Evolutionary conservation across 23 tunicate species (phyloP).

Genomic region (Styela plicata): DNA sequence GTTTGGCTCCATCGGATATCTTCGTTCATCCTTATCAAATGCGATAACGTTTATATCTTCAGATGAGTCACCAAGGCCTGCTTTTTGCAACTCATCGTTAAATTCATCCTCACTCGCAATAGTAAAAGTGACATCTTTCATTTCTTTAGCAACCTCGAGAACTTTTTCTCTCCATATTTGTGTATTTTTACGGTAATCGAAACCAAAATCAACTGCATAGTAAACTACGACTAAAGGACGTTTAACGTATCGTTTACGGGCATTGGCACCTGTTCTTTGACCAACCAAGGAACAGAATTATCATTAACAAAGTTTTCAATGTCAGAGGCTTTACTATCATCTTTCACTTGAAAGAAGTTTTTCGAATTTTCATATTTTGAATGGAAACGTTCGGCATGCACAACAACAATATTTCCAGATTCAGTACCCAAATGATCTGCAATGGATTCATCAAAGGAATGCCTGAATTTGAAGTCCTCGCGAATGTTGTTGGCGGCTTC

Average conservation of each 20-base stretch:
- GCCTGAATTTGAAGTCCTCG: slow-evolving; percentile 92
- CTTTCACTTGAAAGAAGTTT: slow-evolving; percentile 42
- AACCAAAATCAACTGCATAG: slow-evolving; percentile 88
- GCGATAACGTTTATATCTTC: slow-evolving; percentile 91
- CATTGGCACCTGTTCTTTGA: slow-evolving; percentile 76
- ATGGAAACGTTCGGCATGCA: slow-evolving; percentile 93
- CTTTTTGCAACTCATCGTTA: slow-evolving; percentile 72
- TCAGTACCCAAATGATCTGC: slow-evolving; percentile 46
- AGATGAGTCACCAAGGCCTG: slow-evolving; percentile 84
- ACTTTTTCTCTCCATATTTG: slow-evolving; percentile 90
- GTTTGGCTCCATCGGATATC: slow-evolving; percentile 79
- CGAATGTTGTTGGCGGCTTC: slow-evolving; percentile 93
- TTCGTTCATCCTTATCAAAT: slow-evolving; percentile 67
- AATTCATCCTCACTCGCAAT: slow-evolving; percentile 93
- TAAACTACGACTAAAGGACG: slow-evolving; percentile 89
- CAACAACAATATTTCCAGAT: slow-evolving; percentile 55
- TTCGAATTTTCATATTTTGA: slow-evolving; percentile 87
- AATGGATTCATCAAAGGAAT: slow-evolving; percentile 69
- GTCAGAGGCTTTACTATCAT: slow-evolving; percentile 54
- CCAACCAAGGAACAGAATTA: slow-evolving; percentile 92
- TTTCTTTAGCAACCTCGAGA: slow-evolving; percentile 64
- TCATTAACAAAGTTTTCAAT: slow-evolving; percentile 49
- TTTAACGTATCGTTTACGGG: slow-evolving; percentile 75
- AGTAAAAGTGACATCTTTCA: slow-evolving; percentile 82
- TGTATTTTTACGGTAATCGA: slow-evolving; percentile 85